These are phyloP conservation scores for Oscarella lobularis DNA, from an alignment of 37 sponge, comb jelly and placozoan species.

Conservation along the genomic window DNA sequence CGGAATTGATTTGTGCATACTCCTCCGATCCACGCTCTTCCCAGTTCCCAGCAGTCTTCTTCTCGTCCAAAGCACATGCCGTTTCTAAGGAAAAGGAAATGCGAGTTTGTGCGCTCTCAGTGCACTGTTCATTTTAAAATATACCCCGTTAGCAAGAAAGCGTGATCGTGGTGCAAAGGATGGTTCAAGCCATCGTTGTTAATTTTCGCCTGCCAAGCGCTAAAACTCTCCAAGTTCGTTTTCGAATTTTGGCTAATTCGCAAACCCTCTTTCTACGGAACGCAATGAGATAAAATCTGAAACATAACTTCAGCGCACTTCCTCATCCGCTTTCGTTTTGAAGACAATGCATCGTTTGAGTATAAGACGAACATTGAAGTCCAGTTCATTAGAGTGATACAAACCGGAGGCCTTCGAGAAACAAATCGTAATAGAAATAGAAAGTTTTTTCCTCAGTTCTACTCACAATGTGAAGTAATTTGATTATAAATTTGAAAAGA, in stretches of 20 bases:
- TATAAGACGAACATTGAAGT: not conserved
- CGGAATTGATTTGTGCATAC: not conserved
- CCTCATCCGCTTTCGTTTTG: no score
- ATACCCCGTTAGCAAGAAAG: not conserved
- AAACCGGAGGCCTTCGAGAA: not conserved
- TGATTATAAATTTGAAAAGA: no score
- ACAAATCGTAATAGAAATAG: not conserved
- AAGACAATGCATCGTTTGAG: not conserved
- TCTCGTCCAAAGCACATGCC: not conserved
- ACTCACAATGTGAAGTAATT: no score
- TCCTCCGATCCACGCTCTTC: not conserved
- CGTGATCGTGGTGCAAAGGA: not conserved
- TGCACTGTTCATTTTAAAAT: not conserved
- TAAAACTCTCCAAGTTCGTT: not conserved
- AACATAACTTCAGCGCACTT: no score
- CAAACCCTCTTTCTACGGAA: no score
- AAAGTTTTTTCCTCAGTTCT: not conserved
- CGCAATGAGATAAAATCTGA: no score
- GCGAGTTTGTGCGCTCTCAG: not conserved
- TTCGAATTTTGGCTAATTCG: not conserved
- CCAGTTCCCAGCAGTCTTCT: not conserved
- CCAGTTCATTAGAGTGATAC: not conserved
- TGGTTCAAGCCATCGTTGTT: not conserved
- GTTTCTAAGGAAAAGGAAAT: not conserved
- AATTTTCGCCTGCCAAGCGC: not conserved